Conservation (phyloP, 2,888 invertebrate genomes). For the Chironomus tentans region DNA sequence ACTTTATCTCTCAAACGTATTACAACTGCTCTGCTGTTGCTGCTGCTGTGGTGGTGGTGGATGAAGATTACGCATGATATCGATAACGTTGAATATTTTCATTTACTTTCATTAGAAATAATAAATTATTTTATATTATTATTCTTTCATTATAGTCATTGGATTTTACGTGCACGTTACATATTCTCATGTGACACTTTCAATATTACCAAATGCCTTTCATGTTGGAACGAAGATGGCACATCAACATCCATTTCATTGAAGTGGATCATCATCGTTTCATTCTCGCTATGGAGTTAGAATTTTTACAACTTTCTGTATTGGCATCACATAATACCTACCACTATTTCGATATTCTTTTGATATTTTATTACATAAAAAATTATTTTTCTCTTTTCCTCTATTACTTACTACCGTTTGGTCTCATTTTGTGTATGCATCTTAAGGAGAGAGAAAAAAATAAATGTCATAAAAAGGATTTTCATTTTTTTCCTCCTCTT, state of each 20-base stretch:
- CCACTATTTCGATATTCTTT: background rate
- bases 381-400: background rate
- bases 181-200: background rate
- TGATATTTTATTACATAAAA: background rate
- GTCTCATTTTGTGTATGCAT: background rate
- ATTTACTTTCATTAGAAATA: constrained; percentile 11
- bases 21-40: no score
- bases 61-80: no score
- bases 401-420: background rate
- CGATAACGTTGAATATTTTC: background rate
- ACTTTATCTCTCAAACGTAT: background rate
- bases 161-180: constrained; percentile 5
- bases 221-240: background rate
- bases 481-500: background rate
- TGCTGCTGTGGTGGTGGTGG: no score
- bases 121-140: constrained; percentile 24
- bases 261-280: background rate
- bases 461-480: constrained; percentile 14
- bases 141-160: constrained; percentile 5
- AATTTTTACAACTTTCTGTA: no score
- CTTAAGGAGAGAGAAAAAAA: background rate
- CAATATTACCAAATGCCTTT: background rate
- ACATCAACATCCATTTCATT: background rate
- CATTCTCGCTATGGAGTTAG: no score
- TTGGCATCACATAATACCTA: no score